phyloP scores from a whole-genome alignment of 2,113 vertebrate genomes.

The Microcebus griseorufus region DNA sequence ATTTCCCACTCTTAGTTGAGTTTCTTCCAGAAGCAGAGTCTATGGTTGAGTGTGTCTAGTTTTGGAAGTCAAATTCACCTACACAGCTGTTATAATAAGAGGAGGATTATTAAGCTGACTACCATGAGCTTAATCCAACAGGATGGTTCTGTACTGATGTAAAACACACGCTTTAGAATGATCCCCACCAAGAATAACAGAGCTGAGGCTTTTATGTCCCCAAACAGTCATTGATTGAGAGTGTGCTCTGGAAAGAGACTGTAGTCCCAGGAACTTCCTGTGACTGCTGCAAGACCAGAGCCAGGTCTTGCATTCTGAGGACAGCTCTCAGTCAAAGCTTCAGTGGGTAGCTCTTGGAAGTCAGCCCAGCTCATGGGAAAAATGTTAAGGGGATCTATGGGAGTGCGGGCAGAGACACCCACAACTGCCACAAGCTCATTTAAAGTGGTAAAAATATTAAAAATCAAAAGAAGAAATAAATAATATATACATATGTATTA shows the following conservation, averaged over 20 bases:
- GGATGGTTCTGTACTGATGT: not conserved
- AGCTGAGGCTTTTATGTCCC: not conserved
- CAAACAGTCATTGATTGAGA: not conserved
- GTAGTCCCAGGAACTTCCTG: not conserved
- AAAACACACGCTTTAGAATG: not conserved
- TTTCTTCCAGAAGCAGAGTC: not conserved
- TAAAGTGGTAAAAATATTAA: not conserved
- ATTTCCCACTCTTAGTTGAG: not conserved
- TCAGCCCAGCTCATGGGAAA: not conserved
- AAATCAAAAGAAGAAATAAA: not conserved
- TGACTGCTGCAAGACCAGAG: not conserved
- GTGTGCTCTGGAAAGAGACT: not conserved
- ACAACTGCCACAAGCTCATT: not conserved
- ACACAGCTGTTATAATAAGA: not conserved
- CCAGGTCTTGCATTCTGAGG: not conserved
- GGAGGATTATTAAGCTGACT: not conserved
- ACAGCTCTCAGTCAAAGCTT: not conserved
- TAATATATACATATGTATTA: not conserved
- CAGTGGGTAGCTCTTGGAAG: not conserved
- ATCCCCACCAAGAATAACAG: too few species aligned
- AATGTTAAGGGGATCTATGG: not conserved
- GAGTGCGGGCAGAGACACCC: fast-evolving
- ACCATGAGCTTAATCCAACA: not conserved
- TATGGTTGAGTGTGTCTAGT: too few species aligned
- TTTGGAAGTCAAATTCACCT: not conserved